Conservation (phyloP, 1,140 invertebrate species). For the Rhynchophorus ferrugineus region DNA sequence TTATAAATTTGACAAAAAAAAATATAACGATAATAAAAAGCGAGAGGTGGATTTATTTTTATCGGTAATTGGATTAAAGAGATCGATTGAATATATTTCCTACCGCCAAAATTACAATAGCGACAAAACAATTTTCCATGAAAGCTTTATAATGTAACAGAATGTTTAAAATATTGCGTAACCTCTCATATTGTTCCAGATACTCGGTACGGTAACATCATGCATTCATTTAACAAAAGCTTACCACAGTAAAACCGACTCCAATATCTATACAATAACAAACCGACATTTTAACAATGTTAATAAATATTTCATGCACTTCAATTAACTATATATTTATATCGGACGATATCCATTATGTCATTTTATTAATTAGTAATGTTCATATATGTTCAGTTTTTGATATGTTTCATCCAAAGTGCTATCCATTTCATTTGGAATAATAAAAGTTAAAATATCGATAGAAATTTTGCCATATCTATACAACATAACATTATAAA, state of each 20-base stretch:
- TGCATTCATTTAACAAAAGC: not conserved
- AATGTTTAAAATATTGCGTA: not conserved
- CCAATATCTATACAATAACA: not conserved
- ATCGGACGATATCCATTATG: too few species aligned
- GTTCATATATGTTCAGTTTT: too few species aligned
- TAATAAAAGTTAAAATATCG: too few species aligned
- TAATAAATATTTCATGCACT: not conserved
- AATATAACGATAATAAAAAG: too few species aligned
- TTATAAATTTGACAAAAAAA: too few species aligned
- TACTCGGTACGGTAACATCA: not conserved
- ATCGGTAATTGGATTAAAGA: not conserved
- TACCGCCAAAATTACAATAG: not conserved
- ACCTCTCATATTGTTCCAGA: not conserved
- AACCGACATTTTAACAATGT: not conserved
- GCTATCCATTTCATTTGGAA: too few species aligned
- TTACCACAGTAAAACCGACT: not conserved
- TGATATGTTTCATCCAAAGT: too few species aligned
- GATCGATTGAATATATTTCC: not conserved
- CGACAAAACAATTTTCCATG: not conserved
- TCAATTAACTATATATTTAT: not conserved
- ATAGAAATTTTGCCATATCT: too few species aligned
- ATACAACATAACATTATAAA: too few species aligned
- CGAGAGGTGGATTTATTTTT: too few species aligned
- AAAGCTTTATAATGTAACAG: not conserved
- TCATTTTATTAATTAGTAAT: too few species aligned